Conservation (phyloP, 1,140 invertebrate genomes). For the Bombus soroeensis region DNA sequence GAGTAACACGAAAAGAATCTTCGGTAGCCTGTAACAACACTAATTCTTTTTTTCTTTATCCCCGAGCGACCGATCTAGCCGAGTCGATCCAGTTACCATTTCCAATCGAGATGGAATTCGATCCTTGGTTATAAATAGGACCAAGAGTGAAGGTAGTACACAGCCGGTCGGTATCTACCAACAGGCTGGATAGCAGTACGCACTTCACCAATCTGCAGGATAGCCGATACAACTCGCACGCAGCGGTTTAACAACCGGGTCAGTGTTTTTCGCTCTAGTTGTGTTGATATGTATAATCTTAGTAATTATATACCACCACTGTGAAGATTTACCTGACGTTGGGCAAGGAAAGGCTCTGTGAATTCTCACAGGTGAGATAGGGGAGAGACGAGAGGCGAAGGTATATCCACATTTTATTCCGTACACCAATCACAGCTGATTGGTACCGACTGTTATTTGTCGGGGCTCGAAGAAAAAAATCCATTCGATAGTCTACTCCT, state of each 20-base stretch:
- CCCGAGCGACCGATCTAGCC: constrained; percentile 21
- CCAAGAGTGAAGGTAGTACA: constrained; percentile 56
- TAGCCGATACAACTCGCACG: constrained; percentile 67
- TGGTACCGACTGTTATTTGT: constrained; percentile 75
- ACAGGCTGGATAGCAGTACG: constrained; percentile 34
- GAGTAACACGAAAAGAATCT: constrained; percentile 20
- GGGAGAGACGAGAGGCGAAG: constrained; percentile 26
- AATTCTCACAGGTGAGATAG: background rate
- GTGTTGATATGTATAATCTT: constrained; percentile 79
- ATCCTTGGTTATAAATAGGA: constrained; percentile 67
- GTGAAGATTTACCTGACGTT: constrained; percentile 24
- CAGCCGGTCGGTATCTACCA: background rate
- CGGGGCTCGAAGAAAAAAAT: constrained; percentile 21
- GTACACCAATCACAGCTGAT: constrained; percentile 72
- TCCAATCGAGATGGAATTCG: constrained; percentile 62
- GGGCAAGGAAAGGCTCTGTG: background rate
- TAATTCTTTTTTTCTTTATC: background rate
- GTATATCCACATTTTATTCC: constrained; percentile 66
- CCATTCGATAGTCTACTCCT: constrained; percentile 60
- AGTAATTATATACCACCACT: constrained; percentile 75
- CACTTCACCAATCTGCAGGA: constrained; percentile 54
- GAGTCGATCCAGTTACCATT: constrained; percentile 61
- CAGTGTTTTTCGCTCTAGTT: constrained; percentile 79
- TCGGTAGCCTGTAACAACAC: background rate
- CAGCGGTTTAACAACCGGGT: constrained; percentile 75